Base-by-base conservation (phyloP, 2,113 vertebrate genomes). In the Festucalex cinctus region DNA sequence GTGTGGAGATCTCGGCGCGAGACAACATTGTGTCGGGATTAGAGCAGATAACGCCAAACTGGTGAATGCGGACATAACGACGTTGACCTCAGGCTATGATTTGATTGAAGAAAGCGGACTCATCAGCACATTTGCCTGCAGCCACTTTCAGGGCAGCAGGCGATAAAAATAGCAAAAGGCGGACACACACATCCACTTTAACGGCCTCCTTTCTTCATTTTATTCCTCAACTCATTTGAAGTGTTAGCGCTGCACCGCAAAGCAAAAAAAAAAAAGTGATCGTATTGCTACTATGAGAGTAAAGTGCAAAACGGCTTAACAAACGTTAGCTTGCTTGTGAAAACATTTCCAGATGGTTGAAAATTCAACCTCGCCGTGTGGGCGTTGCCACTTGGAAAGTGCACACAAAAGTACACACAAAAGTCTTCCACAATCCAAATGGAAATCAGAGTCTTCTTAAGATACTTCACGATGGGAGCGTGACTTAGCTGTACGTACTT, bases 31-130 rank as follows among this genome's bases (percentile, higher is more conserved):
- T 71, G 78, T 75, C 0, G 16, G 71, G 70, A 79, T 80, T 77
- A 75, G 60, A 60, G 36, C 61, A 75, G 77, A 57, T 71, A 63
- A n/a, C 64, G 53, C 59, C 3, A 74, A 76, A 75, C 73, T 70
- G 22, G 24, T 13, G 8, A 16, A 66, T 24, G 44, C 66, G 72
- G 67, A 32, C 28, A 76, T 66, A 84, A 74, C 70, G 77, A 65
- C 6, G 20, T 28, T 49, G 14, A 39, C 79, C 75, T 60, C 73
- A 37, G 77, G 77, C 78, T 68, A 73, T 81, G 69, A 76, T 84
- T 76, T 77, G 69, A 74, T 81, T 81, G 75, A 82, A 83, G 79
- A 80, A 24, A 66, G 43, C 73, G 66, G 69, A 72, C 62, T 78
- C 73, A 66, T 72, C 28, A 60, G 54, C 57, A 66, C 74, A 28